A percentile compares a stretch with the other conserved stretches of the same genome.
Conservation (phyloP, 1,140 invertebrate genomes). For the Pogonognathellus flavescens region DNA sequence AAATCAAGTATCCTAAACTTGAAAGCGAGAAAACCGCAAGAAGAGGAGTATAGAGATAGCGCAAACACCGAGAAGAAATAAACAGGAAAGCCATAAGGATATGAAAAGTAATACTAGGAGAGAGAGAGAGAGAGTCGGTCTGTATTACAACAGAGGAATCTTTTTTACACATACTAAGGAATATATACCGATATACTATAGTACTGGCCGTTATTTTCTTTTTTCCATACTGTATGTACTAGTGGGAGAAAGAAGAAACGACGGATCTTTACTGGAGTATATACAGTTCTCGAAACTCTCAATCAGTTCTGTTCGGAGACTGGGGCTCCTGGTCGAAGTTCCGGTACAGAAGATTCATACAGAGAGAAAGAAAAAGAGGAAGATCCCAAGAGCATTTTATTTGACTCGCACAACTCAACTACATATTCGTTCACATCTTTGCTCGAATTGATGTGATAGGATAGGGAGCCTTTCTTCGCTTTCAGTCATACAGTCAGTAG, state of each 20-base stretch:
- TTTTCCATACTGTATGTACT: too few relatives aligned
- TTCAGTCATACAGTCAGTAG: too few relatives aligned
- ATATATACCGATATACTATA: too few relatives aligned
- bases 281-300: slow-evolving; percentile 3
- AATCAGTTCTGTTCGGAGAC: neutral
- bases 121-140: neutral
- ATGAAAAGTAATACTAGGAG: slow-evolving; percentile 2
- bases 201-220: too few relatives aligned
- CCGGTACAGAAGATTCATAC: slow-evolving; percentile 15
- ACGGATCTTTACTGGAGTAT: neutral
- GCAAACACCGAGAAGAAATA: neutral
- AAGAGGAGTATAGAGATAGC: neutral
- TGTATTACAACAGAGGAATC: neutral
- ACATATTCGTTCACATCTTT: slow-evolving; percentile 3
- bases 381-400: slow-evolving; percentile 32
- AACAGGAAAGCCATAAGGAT: slow-evolving; percentile 38
- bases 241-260: too few relatives aligned
- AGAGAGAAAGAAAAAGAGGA: slow-evolving; percentile 7
- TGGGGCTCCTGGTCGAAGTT: neutral
- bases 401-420: neutral
- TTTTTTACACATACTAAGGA: too few relatives aligned
- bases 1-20: too few relatives aligned
- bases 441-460: neutral
- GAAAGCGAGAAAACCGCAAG: neutral
- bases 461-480: neutral